phyloP scores from a whole-genome alignment of 2,113 vertebrate species.

The Shinisaurus crocodilurus region DNA sequence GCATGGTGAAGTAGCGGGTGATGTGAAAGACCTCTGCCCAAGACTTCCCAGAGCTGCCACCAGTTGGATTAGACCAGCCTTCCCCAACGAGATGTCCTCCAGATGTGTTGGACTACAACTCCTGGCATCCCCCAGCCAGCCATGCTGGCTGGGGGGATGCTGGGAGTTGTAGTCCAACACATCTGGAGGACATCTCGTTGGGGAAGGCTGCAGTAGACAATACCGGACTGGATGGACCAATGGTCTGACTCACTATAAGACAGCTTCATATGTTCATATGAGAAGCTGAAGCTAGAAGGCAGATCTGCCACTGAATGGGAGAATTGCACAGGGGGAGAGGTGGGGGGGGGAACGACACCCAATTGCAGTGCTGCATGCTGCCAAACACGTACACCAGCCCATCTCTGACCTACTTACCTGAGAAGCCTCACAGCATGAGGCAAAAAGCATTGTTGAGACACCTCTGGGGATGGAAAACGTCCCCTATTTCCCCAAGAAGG shows the following conservation, averaged over 20 bases:
- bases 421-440: constrained; percentile 52
- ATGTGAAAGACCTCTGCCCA: background rate
- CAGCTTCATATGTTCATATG: too few relatives aligned
- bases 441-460: constrained; percentile 50
- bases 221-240: background rate
- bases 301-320: accelerated
- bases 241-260: background rate
- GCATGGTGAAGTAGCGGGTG: background rate
- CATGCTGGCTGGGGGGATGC: too few relatives aligned
- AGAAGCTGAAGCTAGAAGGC: constrained; percentile 12
- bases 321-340: background rate
- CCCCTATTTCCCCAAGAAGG: constrained; percentile 2
- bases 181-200: too few relatives aligned
- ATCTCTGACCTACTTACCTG: constrained; percentile 65
- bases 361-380: constrained; percentile 56
- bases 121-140: too few relatives aligned
- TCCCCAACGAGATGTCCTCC: too few relatives aligned
- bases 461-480: constrained; percentile 19
- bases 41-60: background rate
- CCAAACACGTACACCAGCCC: constrained; percentile 65
- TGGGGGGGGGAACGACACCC: background rate
- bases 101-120: too few relatives aligned
- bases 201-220: background rate
- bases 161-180: too few relatives aligned
- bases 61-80: background rate